Evolutionary conservation across 2,888 invertebrate genomes (phyloP), one percentile per base, ranked within the genome.

Genomic region (Xanthia togata): DNA sequence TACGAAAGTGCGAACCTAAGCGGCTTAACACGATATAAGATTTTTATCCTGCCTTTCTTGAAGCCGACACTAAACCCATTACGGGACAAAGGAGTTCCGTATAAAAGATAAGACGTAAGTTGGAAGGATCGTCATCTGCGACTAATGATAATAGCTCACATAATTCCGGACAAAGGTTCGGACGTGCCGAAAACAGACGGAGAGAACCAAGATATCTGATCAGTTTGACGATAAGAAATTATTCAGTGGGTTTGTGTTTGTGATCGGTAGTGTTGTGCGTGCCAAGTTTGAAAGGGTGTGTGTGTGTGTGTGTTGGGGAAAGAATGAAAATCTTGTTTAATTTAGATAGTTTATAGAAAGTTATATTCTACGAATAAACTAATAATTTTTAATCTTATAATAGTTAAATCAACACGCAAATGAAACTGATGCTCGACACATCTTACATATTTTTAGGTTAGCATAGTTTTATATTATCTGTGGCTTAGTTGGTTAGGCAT

Each of bases 61-160:
- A 89, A 83, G 80, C 83, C 82, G 86, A 76, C 89, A 88, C 88
- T 90, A 88, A 89, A 88, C 88, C 88, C 88, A 90, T 91, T 90
- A 90, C 70, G 84, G 85, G 75, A 92, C 91, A 92, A 92, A 92
- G 87, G 85, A 84, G 79, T 85, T 87, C 84, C 86, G 86, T 90
- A 90, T 90, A 90, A 91, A 91, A 92, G 91, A 92, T 92, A 91
- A 90, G 88, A 90, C 87, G 88, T 88, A 89, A 89, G 84, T 85
- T 87, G 81, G 87, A 78, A 81, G 86, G 89, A 90, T 91, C 90
- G 91, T 91, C 92, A 92, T 92, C 92, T 92, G 92, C 87, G 83
- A 87, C 91, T 93, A 92, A 93, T 92, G 93, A 92, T 92, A 90
- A 93, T 93, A 90, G 91, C 92, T 86, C 90, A 89, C 88, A 90